A percentile compares a stretch with the other conserved stretches of the same genome.
These are phyloP conservation scores for Camponotus vicinus DNA, from an alignment of 1,140 invertebrate genomes.

Conservation along the genomic window DNA sequence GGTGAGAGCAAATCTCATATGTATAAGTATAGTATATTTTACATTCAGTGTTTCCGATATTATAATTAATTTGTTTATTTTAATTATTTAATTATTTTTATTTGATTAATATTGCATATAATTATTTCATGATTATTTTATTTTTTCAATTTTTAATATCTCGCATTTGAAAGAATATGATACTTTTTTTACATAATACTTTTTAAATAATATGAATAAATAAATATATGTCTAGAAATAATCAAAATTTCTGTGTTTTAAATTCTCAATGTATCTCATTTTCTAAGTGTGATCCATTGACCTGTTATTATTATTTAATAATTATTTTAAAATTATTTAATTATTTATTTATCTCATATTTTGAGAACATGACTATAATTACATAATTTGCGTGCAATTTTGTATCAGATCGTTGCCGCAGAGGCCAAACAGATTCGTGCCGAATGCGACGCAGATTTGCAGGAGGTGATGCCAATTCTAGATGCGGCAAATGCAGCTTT, in stretches of 20 bases:
- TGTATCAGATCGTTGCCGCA: slow-evolving; percentile 78
- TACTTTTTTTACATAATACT: too few species aligned
- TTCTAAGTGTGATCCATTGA: not conserved
- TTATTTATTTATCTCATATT: not conserved
- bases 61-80: not conserved
- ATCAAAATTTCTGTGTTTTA: not conserved
- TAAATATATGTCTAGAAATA: too few species aligned
- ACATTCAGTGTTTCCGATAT: not conserved
- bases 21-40: not conserved
- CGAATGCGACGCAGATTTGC: slow-evolving; percentile 97
- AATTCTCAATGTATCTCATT: not conserved
- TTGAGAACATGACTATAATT: not conserved
- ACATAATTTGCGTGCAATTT: not conserved
- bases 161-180: not conserved
- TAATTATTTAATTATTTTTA: not conserved
- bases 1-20: slow-evolving; percentile 83
- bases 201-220: too few species aligned
- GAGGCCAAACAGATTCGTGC: slow-evolving; percentile 95
- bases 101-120: not conserved
- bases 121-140: too few species aligned
- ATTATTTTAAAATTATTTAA: not conserved
- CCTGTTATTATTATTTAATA: too few species aligned
- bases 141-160: not conserved
- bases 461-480: slow-evolving; percentile 97
- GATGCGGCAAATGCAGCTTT: slow-evolving; percentile 95